A percentile compares a stretch with the other conserved stretches of the same genome.
Conservation (phyloP, 1,140 invertebrate species). For the Venturia canescens region DNA sequence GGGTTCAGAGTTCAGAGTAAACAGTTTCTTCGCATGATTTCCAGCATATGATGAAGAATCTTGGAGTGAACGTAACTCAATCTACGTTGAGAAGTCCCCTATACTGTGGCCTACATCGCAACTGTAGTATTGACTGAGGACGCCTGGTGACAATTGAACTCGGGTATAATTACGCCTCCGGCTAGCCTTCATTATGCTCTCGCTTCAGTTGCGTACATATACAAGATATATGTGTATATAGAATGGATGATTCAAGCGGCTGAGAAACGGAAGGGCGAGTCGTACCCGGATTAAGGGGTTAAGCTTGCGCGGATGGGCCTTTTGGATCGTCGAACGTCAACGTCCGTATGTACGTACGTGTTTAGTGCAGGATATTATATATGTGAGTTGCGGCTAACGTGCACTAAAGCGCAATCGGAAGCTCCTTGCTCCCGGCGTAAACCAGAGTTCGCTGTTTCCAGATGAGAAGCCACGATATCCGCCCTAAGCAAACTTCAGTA, state of each 20-base stretch:
- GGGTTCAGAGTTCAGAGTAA: no score
- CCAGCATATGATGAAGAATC: background rate
- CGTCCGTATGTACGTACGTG: background rate
- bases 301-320: background rate
- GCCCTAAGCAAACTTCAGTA: background rate
- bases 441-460: background rate
- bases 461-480: background rate
- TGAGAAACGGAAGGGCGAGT: background rate
- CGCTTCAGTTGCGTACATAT: background rate
- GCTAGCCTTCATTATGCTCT: conserved; percentile 4
- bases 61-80: conserved; percentile 5
- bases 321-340: background rate
- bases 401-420: background rate
- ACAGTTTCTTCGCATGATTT: no score
- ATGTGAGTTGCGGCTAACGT: background rate
- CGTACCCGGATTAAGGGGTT: background rate
- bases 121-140: conserved; percentile 36
- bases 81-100: background rate
- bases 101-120: conserved; percentile 32
- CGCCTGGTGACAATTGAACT: conserved; percentile 27
- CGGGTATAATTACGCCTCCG: conserved; percentile 36
- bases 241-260: background rate
- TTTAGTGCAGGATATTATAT: background rate
- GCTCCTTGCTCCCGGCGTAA: background rate
- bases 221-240: background rate